Evolutionary conservation across 2,888 invertebrate species (phyloP).

Genomic region (Pristionchus japonicus): DNA sequence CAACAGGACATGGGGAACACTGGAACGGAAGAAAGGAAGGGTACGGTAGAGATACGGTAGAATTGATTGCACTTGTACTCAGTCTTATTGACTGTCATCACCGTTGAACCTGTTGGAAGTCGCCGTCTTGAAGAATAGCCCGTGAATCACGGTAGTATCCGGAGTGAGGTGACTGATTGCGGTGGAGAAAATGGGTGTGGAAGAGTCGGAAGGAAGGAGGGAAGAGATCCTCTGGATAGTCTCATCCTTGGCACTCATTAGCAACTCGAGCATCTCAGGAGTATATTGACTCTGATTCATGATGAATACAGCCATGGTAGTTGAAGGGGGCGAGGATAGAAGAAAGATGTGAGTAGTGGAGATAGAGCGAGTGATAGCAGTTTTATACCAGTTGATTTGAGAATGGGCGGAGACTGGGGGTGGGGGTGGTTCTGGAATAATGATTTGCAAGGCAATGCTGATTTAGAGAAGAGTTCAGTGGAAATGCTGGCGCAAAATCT

Average conservation of each 20-base stretch:
- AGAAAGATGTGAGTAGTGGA: neutral
- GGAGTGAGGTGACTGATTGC: neutral
- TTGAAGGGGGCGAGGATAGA: neutral
- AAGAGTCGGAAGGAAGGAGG: neutral
- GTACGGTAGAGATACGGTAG: neutral
- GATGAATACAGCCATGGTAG: neutral
- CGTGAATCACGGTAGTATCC: neutral
- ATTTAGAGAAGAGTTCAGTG: neutral
- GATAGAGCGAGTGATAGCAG: neutral
- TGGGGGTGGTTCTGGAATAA: neutral
- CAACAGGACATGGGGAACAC: too few relatives aligned
- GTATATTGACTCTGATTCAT: neutral
- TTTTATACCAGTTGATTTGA: neutral
- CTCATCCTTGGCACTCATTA: neutral
- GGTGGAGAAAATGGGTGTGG: neutral
- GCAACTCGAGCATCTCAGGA: neutral
- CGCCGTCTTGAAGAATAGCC: neutral
- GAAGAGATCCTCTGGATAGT: neutral
- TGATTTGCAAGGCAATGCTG: neutral
- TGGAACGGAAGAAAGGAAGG: neutral
- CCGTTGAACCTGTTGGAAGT: neutral
- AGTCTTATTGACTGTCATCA: neutral
- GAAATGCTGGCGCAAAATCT: too few relatives aligned
- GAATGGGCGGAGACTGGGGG: neutral
- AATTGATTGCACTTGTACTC: neutral